Evolutionary conservation across 2,113 vertebrate genomes (phyloP).

Genomic region (Xenotilapia flavipinnis): DNA sequence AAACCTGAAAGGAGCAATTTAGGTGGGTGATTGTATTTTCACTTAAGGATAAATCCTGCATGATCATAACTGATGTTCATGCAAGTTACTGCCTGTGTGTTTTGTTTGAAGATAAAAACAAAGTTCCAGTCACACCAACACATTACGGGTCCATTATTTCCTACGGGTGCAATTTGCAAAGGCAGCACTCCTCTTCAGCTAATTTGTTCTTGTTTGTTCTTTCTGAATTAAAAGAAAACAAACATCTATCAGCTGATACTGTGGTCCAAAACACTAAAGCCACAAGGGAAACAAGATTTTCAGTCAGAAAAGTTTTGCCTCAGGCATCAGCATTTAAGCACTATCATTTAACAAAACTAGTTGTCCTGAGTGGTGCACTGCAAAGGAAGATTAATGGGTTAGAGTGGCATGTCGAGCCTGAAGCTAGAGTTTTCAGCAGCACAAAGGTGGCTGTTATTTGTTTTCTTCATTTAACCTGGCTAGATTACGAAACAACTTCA

Average conservation of each 20-base stretch:
- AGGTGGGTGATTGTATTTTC: neutral
- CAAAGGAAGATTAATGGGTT: neutral
- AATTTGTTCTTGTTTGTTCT: conserved; percentile 33
- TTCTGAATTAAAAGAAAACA: neutral
- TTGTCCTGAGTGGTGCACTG: neutral
- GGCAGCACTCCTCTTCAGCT: neutral
- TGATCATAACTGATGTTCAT: neutral
- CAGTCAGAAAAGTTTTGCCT: neutral
- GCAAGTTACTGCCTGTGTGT: neutral
- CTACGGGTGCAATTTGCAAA: conserved; percentile 2
- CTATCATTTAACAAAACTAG: neutral
- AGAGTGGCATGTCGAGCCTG: neutral
- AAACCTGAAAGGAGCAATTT: neutral
- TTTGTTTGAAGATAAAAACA: neutral
- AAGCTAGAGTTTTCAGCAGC: neutral
- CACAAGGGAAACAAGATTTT: conserved; percentile 6
- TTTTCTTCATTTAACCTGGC: neutral
- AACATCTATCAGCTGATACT: conserved; percentile 6
- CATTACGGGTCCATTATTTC: neutral
- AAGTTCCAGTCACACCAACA: neutral
- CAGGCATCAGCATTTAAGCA: neutral
- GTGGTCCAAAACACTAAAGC: neutral
- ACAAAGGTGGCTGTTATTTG: neutral
- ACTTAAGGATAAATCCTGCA: neutral
- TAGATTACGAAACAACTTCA: neutral